Conservation (phyloP, 92 coral and sea anemone species). For the Porites rus region DNA sequence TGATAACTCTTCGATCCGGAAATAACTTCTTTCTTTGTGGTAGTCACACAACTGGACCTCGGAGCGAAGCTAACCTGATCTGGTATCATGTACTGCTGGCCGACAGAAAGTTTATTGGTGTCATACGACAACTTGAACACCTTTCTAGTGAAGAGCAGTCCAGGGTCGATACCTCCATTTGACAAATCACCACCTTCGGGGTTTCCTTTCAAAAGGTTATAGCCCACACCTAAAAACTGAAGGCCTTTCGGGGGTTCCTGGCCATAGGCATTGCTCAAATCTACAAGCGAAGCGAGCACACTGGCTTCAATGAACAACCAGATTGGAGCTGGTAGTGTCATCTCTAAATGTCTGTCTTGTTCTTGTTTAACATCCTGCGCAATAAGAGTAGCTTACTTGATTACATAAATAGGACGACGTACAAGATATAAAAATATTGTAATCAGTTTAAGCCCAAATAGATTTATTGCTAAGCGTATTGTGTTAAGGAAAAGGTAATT, state of each 20-base stretch:
- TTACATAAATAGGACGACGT: too few species aligned
- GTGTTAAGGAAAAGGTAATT: too few species aligned
- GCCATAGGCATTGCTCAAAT: not conserved
- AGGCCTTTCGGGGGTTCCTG: slow-evolving; percentile 52
- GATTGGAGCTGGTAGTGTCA: not conserved
- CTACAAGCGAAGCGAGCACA: not conserved
- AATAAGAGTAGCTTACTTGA: too few species aligned
- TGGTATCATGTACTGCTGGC: not conserved
- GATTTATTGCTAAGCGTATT: too few species aligned
- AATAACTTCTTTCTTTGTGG: not conserved
- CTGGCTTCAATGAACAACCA: not conserved
- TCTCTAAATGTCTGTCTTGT: not conserved
- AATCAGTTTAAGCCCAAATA: too few species aligned
- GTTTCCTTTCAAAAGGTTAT: slow-evolving; percentile 65
- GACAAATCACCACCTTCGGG: slow-evolving; percentile 70
- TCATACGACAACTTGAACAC: slow-evolving; percentile 47
- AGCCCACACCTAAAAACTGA: slow-evolving; percentile 64
- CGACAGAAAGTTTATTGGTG: slow-evolving; percentile 11
- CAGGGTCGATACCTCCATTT: slow-evolving; percentile 76
- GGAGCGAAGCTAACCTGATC: slow-evolving; percentile 28
- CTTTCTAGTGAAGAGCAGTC: slow-evolving; percentile 60
- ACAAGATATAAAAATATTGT: too few species aligned
- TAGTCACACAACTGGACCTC: not conserved
- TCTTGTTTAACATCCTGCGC: not conserved
- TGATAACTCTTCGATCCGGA: slow-evolving; percentile 9